These are phyloP conservation scores for Grammomys dolichurus DNA, from an alignment of 2,113 vertebrate genomes.

Conservation along the genomic window DNA sequence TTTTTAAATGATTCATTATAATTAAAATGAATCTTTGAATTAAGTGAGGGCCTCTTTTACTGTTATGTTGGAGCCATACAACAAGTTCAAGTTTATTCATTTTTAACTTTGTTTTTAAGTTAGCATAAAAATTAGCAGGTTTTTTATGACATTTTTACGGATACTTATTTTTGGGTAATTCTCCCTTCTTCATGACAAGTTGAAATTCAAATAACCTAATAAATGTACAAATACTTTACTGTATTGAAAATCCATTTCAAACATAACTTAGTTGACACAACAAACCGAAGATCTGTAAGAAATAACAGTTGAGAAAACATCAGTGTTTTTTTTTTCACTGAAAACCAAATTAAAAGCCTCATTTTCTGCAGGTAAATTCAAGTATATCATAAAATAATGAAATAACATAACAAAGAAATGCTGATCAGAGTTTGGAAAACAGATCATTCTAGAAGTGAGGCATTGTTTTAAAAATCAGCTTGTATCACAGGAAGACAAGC, in stretches of 20 bases:
- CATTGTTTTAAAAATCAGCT: slow-evolving; percentile 62
- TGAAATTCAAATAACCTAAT: neutral
- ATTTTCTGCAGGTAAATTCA: slow-evolving; percentile 48
- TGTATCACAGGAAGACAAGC: slow-evolving; percentile 49
- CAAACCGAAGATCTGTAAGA: neutral
- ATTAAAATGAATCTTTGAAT: slow-evolving; percentile 11
- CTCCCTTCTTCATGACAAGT: neutral
- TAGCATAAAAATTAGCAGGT: neutral
- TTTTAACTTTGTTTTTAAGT: neutral
- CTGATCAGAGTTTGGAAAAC: slow-evolving; percentile 61
- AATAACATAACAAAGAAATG: slow-evolving; percentile 35
- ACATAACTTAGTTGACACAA: neutral
- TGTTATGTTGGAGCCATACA: neutral
- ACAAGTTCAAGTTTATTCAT: neutral
- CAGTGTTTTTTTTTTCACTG: slow-evolving; percentile 12
- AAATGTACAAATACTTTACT: neutral
- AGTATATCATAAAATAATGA: neutral
- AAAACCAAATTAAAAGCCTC: neutral
- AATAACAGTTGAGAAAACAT: neutral
- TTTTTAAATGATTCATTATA: neutral
- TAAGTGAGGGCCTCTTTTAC: neutral
- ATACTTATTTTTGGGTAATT: neutral
- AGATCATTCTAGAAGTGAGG: slow-evolving; percentile 52
- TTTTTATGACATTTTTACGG: neutral
- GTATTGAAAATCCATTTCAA: neutral